Percentiles rank a stretch among this genome's conserved stretches.
These are phyloP conservation scores for Ardeotis arabs DNA, from an alignment of 2,113 vertebrate genomes.

Conservation along the genomic window DNA sequence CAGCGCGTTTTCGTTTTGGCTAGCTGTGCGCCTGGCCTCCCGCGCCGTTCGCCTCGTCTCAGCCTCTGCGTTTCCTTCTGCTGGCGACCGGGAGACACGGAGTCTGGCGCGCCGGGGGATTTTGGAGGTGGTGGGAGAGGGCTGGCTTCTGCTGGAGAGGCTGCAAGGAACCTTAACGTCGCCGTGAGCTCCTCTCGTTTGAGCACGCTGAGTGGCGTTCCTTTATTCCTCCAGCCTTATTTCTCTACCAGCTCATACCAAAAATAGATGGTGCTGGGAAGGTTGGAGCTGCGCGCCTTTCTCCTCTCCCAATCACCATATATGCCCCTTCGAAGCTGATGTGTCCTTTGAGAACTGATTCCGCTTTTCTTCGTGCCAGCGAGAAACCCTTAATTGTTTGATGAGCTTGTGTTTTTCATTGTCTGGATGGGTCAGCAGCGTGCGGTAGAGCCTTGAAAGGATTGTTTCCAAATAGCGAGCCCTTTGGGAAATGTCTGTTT, in stretches of 20 bases:
- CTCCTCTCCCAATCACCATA: neutral
- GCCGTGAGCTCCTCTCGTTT: neutral
- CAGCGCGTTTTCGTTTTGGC: neutral
- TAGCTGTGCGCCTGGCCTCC: neutral
- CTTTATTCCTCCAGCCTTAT: neutral
- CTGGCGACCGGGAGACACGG: rapidly evolving
- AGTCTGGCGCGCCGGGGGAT: rapidly evolving
- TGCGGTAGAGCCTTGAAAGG: neutral
- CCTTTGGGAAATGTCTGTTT: slow-evolving; percentile 22
- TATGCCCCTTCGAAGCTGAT: neutral
- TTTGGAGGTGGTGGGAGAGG: neutral
- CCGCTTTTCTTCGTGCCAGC: neutral
- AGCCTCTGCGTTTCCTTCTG: neutral
- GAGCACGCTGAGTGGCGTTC: rapidly evolving
- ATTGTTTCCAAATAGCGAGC: neutral
- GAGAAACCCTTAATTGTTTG: neutral
- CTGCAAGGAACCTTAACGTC: neutral
- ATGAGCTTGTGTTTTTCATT: slow-evolving; percentile 11
- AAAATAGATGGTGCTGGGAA: neutral
- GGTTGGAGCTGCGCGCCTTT: neutral
- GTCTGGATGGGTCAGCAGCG: neutral
- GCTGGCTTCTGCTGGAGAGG: neutral
- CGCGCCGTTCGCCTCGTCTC: rapidly evolving
- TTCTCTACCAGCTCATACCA: neutral
- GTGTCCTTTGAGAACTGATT: neutral